A percentile compares a stretch with the other conserved stretches of the same genome.
Evolutionary conservation across 1,140 invertebrate species (phyloP).

Genomic region (Sipha flava): DNA sequence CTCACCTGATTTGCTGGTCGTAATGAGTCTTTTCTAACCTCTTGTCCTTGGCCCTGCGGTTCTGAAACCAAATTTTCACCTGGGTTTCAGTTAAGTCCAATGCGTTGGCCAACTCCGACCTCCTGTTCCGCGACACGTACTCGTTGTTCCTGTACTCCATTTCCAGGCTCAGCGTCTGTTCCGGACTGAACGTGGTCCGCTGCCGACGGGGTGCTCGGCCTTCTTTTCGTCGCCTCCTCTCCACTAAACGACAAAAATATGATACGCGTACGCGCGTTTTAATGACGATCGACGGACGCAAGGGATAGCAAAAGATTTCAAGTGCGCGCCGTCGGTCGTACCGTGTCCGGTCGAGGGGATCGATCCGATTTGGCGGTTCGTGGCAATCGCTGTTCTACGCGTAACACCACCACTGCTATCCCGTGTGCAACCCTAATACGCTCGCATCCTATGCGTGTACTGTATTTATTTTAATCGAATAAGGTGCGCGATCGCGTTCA

Average conservation of each 20-base stretch:
- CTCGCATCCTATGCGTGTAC: too few relatives aligned
- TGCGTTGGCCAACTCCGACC: constrained; percentile 77
- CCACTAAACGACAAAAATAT: constrained; percentile 53
- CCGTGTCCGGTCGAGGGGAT: too few relatives aligned
- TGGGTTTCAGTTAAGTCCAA: constrained; percentile 82
- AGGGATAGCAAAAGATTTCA: too few relatives aligned
- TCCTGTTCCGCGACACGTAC: constrained; percentile 77
- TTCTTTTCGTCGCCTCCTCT: constrained; percentile 70
- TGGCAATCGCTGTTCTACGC: too few relatives aligned
- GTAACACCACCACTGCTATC: too few relatives aligned
- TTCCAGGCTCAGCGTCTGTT: constrained; percentile 83
- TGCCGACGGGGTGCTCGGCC: constrained; percentile 77
- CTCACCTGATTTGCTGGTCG: constrained; percentile 85
- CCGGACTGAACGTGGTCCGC: constrained; percentile 86
- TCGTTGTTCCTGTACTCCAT: constrained; percentile 82
- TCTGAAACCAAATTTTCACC: constrained; percentile 97
- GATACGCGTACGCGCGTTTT: not conserved
- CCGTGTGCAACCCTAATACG: too few relatives aligned
- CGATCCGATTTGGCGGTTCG: too few relatives aligned
- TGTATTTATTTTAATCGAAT: not conserved
- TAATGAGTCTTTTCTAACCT: constrained; percentile 89
- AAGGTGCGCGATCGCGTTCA: not conserved
- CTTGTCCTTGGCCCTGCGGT: constrained; percentile 89
- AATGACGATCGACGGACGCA: too few relatives aligned
- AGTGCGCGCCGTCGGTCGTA: too few relatives aligned